Conservation (phyloP, 2,888 invertebrate species). For the Alloscopus bannaensis region DNA sequence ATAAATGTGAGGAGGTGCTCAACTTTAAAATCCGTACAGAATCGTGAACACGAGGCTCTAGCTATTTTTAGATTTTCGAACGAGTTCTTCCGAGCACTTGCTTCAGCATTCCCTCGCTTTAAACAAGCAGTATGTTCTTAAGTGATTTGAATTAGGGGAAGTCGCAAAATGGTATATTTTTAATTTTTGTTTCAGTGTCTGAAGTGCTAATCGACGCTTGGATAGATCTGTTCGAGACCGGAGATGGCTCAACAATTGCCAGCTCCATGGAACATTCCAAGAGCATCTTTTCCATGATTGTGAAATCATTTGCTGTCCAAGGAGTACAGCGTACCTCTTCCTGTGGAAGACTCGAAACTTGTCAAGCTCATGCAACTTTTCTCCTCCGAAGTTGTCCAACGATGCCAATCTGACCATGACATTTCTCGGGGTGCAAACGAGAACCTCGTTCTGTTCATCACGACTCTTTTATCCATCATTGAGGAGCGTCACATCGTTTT, state of each 20-base stretch:
- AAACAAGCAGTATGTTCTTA: too few species aligned
- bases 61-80: slow-evolving; percentile 4
- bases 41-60: neutral
- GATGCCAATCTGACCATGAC: slow-evolving; percentile 70
- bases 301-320: slow-evolving; percentile 72
- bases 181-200: slow-evolving; percentile 65
- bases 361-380: slow-evolving; percentile 71
- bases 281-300: slow-evolving; percentile 71
- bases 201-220: slow-evolving; percentile 71
- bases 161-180: too few species aligned
- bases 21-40: slow-evolving; percentile 24
- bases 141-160: neutral
- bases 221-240: slow-evolving; percentile 73
- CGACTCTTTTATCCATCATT: slow-evolving; percentile 68
- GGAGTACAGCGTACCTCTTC: slow-evolving; percentile 64
- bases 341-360: slow-evolving; percentile 71
- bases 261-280: slow-evolving; percentile 70
- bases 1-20: too few species aligned
- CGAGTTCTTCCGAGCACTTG: neutral
- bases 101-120: too few species aligned
- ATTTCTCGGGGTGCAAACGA: slow-evolving; percentile 70
- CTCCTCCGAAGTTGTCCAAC: slow-evolving; percentile 72
- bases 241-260: slow-evolving; percentile 71
- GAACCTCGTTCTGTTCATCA: slow-evolving; percentile 68
- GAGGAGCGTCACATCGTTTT: slow-evolving; percentile 71